phyloP scores from a whole-genome alignment of 1,140 invertebrate species.

The Pogonomyrmex californicus region DNA sequence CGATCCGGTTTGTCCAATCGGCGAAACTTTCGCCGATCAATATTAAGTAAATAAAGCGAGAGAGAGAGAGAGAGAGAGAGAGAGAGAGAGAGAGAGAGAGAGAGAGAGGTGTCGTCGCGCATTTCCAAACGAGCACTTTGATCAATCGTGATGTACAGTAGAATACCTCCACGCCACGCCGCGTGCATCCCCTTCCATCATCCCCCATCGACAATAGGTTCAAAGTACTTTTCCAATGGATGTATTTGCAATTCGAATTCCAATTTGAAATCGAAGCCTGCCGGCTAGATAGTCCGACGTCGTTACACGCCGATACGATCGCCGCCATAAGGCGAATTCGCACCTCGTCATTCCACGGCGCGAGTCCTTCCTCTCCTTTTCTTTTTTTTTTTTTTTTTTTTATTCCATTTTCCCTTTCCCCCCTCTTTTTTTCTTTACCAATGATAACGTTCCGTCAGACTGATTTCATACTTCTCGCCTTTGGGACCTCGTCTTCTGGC shows the following conservation, averaged over 20 bases:
- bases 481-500: constrained; percentile 31
- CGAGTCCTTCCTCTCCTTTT: neutral
- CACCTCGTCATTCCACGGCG: constrained; percentile 34
- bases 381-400: neutral
- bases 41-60: constrained; percentile 70
- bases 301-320: constrained; percentile 53
- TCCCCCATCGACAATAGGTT: constrained; percentile 47
- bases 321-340: constrained; percentile 29
- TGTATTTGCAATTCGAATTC: constrained; percentile 75
- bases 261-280: constrained; percentile 73
- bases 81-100: no score
- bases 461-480: constrained; percentile 24
- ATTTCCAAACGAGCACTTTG: constrained; percentile 69
- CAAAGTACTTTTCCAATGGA: constrained; percentile 71
- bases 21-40: constrained; percentile 55
- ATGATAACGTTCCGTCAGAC: constrained; percentile 42
- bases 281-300: constrained; percentile 47
- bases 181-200: constrained; percentile 29
- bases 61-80: neutral
- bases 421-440: neutral
- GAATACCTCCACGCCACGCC: constrained; percentile 53
- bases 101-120: neutral
- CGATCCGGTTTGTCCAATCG: constrained; percentile 10
- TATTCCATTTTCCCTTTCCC: neutral
- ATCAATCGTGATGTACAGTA: constrained; percentile 67